Evolutionary conservation across 2,797 vertebrate genomes (phyloP).

Genomic region (Trematomus bernacchii): DNA sequence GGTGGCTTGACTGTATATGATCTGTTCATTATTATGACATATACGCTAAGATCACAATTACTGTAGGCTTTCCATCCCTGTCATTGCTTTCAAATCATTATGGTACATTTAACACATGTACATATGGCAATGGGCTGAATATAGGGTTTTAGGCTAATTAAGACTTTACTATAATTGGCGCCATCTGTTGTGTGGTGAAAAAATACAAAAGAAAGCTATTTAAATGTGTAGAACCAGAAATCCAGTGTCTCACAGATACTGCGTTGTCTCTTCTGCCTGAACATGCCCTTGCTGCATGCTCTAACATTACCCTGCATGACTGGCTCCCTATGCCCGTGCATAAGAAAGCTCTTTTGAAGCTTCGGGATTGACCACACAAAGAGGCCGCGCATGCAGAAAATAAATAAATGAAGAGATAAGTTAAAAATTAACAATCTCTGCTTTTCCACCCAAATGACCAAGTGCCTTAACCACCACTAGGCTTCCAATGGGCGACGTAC

Average conservation of each 20-base stretch:
- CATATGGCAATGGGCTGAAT: constrained; percentile 6
- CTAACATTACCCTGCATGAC: constrained; percentile 50
- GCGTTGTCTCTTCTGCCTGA: not conserved
- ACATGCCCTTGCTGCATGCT: constrained; percentile 20
- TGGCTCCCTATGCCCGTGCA: constrained; percentile 23
- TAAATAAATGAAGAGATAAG: constrained; percentile 70
- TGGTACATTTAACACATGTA: constrained; percentile 28
- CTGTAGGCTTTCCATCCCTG: constrained; percentile 8
- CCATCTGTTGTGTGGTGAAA: constrained; percentile 10
- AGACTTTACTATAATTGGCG: constrained; percentile 3
- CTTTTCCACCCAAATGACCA: constrained; percentile 43
- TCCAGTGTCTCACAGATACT: not conserved
- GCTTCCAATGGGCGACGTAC: constrained; percentile 9
- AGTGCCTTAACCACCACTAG: constrained; percentile 18
- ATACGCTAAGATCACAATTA: constrained; percentile 34
- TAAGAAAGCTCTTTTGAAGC: constrained; percentile 46
- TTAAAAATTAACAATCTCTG: constrained; percentile 67
- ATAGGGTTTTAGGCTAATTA: not conserved
- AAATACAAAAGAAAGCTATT: constrained; percentile 13
- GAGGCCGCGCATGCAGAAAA: constrained; percentile 43
- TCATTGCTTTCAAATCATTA: constrained; percentile 27
- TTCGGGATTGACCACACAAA: constrained; percentile 44
- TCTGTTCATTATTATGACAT: constrained; percentile 35
- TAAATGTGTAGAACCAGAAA: constrained; percentile 33
- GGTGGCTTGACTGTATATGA: constrained; percentile 8